A percentile compares a stretch with the other conserved stretches of the same genome.
These are phyloP conservation scores for Zophobas morio DNA, from an alignment of 1,140 invertebrate genomes.

Conservation along the genomic window DNA sequence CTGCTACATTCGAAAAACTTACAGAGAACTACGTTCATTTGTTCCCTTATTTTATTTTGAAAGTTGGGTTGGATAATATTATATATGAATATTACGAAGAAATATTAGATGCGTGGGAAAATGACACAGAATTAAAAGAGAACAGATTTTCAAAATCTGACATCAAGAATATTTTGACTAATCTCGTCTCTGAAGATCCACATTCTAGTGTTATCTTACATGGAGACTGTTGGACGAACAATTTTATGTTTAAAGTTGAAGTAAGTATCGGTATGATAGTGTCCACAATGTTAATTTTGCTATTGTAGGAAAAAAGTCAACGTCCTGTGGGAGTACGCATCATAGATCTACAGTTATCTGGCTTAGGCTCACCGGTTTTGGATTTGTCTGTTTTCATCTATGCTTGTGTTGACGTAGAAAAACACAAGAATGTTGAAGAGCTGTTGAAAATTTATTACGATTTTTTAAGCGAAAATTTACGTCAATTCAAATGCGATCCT, in stretches of 20 bases:
- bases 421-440: background rate
- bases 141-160: background rate
- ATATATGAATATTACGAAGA: background rate
- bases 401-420: background rate
- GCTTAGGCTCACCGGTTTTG: background rate
- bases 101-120: background rate
- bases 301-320: no score
- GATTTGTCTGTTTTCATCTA: background rate
- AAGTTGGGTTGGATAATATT: background rate
- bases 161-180: constrained; percentile 46
- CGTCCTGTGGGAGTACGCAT: no score
- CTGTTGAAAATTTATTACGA: background rate
- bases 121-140: background rate
- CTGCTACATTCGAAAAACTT: constrained; percentile 2
- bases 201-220: constrained; percentile 48
- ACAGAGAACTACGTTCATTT: background rate
- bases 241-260: constrained; percentile 56
- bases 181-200: constrained; percentile 28
- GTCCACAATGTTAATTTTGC: no score
- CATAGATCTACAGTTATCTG: background rate
- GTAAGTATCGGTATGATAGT: constrained; percentile 39
- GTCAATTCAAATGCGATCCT: background rate
- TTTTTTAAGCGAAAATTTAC: background rate
- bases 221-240: constrained; percentile 60
- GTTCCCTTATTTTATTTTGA: constrained; percentile 3